phyloP scores from a whole-genome alignment of 2,113 vertebrate genomes.

The Melanotaenia duboulayi region DNA sequence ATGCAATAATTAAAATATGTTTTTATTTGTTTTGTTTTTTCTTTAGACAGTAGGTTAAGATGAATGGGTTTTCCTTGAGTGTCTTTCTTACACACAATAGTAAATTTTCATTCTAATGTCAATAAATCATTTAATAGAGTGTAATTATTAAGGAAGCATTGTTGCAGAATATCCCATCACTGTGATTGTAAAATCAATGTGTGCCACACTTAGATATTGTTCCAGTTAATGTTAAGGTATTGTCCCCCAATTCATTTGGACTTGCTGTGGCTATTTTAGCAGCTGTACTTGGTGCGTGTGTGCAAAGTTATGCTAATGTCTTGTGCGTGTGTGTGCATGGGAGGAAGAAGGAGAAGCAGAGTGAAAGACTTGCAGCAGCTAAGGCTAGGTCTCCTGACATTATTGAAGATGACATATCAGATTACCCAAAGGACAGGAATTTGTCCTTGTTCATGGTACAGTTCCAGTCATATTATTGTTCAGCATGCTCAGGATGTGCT shows the following conservation, averaged over 20 bases:
- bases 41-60: too few relatives aligned
- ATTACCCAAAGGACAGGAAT: constrained; percentile 88
- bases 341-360: constrained; percentile 29
- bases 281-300: constrained; percentile 6
- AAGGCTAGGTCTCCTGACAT: constrained; percentile 77
- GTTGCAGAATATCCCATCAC: not conserved
- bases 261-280: constrained; percentile 4
- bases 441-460: constrained; percentile 88
- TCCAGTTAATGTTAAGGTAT: not conserved
- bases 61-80: too few relatives aligned
- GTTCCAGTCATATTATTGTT: constrained; percentile 66
- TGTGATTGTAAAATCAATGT: not conserved
- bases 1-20: too few relatives aligned
- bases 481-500: constrained; percentile 3
- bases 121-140: not conserved
- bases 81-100: not conserved
- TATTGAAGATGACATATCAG: constrained; percentile 84
- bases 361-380: constrained; percentile 55
- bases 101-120: too few relatives aligned
- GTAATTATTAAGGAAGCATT: not conserved
- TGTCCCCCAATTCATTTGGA: not conserved
- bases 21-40: too few relatives aligned
- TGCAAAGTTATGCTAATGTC: constrained; percentile 31
- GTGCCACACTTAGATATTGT: not conserved
- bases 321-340: constrained; percentile 24